Percentiles rank a stretch among this genome's conserved stretches.
These are phyloP conservation scores for Acleris cristana DNA, from an alignment of 2,888 invertebrate species.

Conservation along the genomic window DNA sequence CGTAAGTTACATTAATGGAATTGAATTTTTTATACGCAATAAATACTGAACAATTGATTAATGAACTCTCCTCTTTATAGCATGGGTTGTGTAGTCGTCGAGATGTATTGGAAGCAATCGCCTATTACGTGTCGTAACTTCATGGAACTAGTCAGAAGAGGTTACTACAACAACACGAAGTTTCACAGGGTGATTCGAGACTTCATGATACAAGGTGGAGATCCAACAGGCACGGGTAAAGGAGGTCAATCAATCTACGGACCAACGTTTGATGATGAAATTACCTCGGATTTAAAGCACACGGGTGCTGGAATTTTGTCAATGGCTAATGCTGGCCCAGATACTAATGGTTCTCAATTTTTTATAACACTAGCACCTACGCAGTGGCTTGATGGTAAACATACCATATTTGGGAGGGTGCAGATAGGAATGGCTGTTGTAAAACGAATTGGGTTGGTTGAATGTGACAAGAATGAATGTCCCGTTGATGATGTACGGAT, in stretches of 20 bases:
- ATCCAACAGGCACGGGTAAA: slow-evolving; percentile 98
- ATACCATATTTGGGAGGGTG: slow-evolving; percentile 97
- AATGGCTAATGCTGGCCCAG: slow-evolving; percentile 99
- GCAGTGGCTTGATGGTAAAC: slow-evolving; percentile 99
- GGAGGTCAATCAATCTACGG: slow-evolving; percentile 99
- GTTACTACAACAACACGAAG: slow-evolving; percentile 97
- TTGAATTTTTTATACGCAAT: no score
- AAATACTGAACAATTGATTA: no score
- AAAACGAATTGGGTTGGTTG: slow-evolving; percentile 95
- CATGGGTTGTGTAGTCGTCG: slow-evolving; percentile 96
- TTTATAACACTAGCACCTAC: slow-evolving; percentile 98
- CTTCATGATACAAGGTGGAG: slow-evolving; percentile 98
- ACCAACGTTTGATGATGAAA: slow-evolving; percentile 96
- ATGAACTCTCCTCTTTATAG: slow-evolving; percentile 69
- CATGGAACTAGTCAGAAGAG: slow-evolving; percentile 95
- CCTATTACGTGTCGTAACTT: slow-evolving; percentile 99
- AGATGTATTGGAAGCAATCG: slow-evolving; percentile 99
- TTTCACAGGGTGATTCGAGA: slow-evolving; percentile 98
- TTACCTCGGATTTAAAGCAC: slow-evolving; percentile 96
- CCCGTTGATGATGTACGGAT: slow-evolving; percentile 95
- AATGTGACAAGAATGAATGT: slow-evolving; percentile 95
- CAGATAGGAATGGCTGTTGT: slow-evolving; percentile 95
- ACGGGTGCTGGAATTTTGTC: slow-evolving; percentile 95
- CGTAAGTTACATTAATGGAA: slow-evolving; percentile 81
- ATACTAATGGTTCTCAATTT: slow-evolving; percentile 99